Percentiles rank a stretch among this genome's conserved stretches.
phyloP scores from a whole-genome alignment of 2,113 vertebrate genomes.

The Cisticola juncidis region DNA sequence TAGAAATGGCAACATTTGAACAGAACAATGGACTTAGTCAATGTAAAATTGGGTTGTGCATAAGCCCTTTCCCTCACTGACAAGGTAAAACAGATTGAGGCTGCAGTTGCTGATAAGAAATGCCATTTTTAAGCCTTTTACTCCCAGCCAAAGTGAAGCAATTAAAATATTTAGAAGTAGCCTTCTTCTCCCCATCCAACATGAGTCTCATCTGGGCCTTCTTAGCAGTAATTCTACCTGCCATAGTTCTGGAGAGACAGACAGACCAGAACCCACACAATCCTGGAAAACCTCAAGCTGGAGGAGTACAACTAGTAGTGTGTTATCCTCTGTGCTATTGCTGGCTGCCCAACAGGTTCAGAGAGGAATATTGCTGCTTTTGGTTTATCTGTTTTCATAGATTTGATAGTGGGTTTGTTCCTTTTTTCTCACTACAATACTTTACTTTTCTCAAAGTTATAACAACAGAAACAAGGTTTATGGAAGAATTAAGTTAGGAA shows the following conservation, averaged over 20 bases:
- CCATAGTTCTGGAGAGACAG: not conserved
- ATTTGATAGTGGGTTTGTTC: not conserved
- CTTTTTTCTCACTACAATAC: not conserved
- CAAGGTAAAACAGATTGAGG: conserved; percentile 31
- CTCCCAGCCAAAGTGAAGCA: not conserved
- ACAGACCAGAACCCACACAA: not conserved
- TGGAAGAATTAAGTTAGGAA: not conserved
- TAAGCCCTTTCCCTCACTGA: not conserved
- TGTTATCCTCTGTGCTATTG: not conserved
- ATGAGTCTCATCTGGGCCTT: not conserved
- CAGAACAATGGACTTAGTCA: conserved; percentile 11
- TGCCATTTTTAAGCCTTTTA: not conserved
- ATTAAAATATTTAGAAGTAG: conserved; percentile 48
- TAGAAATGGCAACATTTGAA: not conserved
- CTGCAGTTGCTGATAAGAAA: conserved; percentile 36
- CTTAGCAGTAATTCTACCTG: not conserved
- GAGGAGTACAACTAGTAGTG: not conserved
- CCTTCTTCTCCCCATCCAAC: not conserved
- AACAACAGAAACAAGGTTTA: not conserved
- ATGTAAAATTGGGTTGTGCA: not conserved
- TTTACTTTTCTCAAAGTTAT: not conserved
- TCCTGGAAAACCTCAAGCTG: not conserved
- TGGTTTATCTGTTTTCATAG: not conserved
- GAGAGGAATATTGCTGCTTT: not conserved
- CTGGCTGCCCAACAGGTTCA: not conserved